Base-by-base conservation (phyloP, 2,888 invertebrate species). In the Antheraea assamensis region DNA sequence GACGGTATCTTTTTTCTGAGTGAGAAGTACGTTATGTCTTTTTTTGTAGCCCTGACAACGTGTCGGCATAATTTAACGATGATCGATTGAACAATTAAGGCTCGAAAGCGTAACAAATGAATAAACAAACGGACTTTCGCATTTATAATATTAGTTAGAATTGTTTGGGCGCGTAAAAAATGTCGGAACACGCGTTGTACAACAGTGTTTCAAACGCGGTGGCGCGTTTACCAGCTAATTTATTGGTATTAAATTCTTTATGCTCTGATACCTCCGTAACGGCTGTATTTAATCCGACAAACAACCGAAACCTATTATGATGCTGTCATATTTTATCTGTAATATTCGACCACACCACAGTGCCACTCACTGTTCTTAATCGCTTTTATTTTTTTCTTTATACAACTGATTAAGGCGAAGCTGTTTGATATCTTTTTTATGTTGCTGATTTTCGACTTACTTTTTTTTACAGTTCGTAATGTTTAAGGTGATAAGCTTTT, bases 341-440 rank as follows among this genome's bases (percentile, higher is more conserved):
- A 73, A 79, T 80, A 83, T 83, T 82, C 78, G 79, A 82, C 80
- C 82, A 83, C 84, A 83, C 81, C 79, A 82, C 80, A 77, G 79
- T 76, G 80, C 78, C 61, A 64, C 30, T 64, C 30, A 64, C 13
- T 64, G 61, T 64, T 79, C 80, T 83, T 80, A 82, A 83, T 77
- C 78, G 77, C 79, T 80, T 79, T 76, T 76, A 77, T 77, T 74
- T 79, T 77, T 76, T 74, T 74, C 72, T 77, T 79, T 76, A 75
- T 77, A 75, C 74, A 76, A 75, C 58, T 70, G 73, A 73, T 77
- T 78, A 35, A 35, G 35, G 68, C 35, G 70, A 70, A 35, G 68
- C n/a, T 35, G 21, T 68, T 68, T 35, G 35, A 55, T 71, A 74
- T 75, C 27, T 75, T 74, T 70, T 70, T 52, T 73, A 74, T 61